Percentiles rank a stretch among this genome's conserved stretches.
phyloP scores from a whole-genome alignment of 2,113 vertebrate genomes.

The Callorhinus ursinus region DNA sequence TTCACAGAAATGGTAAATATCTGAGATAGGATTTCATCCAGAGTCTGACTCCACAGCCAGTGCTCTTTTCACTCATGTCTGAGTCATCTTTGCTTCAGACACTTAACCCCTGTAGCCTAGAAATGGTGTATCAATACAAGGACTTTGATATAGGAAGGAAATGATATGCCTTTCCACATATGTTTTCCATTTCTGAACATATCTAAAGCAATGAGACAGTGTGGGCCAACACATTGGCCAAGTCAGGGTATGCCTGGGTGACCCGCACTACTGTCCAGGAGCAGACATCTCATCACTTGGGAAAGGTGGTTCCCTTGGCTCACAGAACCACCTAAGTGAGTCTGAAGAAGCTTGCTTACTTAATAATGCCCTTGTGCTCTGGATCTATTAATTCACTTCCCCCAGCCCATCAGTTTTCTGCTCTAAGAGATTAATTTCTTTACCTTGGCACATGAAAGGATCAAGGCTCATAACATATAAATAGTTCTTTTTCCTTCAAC shows the following conservation, averaged over 20 bases:
- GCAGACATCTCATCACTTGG: neutral
- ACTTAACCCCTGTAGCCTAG: neutral
- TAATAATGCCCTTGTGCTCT: constrained; percentile 59
- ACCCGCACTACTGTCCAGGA: neutral
- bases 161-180: neutral
- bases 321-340: neutral
- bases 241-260: neutral
- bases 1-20: neutral
- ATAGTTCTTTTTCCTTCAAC: constrained; percentile 30
- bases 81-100: neutral
- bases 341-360: constrained; percentile 41
- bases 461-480: constrained; percentile 51
- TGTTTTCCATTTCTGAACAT: neutral
- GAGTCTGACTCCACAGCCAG: neutral
- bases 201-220: neutral
- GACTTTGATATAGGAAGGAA: neutral
- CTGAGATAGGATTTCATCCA: neutral
- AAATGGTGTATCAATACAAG: neutral
- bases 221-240: neutral
- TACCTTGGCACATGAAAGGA: constrained; percentile 22
- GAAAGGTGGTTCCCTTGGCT: neutral
- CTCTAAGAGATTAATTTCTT: constrained; percentile 66
- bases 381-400: constrained; percentile 59
- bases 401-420: neutral
- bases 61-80: neutral